Base-by-base conservation (phyloP, 2,888 invertebrate species). In the Osmoderma eremita region DNA sequence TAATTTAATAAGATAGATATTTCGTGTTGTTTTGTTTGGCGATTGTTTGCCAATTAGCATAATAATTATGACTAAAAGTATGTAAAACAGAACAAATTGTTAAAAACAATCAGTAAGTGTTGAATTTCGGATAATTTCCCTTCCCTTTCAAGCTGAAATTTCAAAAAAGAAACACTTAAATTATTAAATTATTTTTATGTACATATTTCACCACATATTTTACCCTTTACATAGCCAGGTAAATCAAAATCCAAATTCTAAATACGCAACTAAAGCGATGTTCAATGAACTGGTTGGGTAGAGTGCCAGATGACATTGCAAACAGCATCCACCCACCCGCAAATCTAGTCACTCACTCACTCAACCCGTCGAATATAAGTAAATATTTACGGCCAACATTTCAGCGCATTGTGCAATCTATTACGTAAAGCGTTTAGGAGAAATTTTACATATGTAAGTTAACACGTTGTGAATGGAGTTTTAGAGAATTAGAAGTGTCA, bases 231-330 rank as follows among this genome's bases (percentile, higher is more conserved):
- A 45, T 13, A 17, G 45, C 24, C 45, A 61, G 45, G 15, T 61
- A 61, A 61, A 61, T 61, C 58, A 48, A 45, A 42, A 15, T 6
- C 58, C 17, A 45, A 45, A 53, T 38, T 53, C 38, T 53, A 53
- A 17, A 18, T 4, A 4, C 30, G 6, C 30, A 1, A 30, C 5
- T 61, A 45, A 61, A 61, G 24, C 58, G 45, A 61, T 61, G 58
- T 61, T 48, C 58, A 61, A 61, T 61, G 58, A 61, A 61, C 58
- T 61, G 58, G 5, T 24, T 30, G 30, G 30, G 45, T 61, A 45
- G 45, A 61, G 36, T 45, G 58, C 58, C 58, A 61, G 45, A 61
- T 45, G 45, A 61, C 58, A 61, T 61, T 61, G 58, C 58, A 61
- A 15, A 61, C 58, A 30, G 1, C 30, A 30, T 30, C 30, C 30